Evolutionary conservation across 2,113 vertebrate genomes (phyloP).

Genomic region (Strix aluco): DNA sequence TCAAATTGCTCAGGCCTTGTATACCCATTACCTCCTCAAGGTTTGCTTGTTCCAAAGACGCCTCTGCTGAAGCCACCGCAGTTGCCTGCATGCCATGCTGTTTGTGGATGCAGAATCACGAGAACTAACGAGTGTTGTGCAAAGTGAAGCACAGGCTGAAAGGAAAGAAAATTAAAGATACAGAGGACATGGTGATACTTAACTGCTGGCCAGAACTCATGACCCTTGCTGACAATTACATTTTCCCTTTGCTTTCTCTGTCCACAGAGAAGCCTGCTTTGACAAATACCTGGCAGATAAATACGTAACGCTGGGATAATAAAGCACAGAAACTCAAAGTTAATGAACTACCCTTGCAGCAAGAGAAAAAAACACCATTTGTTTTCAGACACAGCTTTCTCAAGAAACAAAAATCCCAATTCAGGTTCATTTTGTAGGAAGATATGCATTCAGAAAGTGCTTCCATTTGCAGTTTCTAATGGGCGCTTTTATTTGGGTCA

Average conservation of each 20-base stretch:
- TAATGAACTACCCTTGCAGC: neutral
- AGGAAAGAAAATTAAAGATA: neutral
- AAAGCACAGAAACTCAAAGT: neutral
- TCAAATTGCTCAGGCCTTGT: neutral
- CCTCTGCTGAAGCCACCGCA: neutral
- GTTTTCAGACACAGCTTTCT: neutral
- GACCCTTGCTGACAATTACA: neutral
- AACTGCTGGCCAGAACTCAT: neutral
- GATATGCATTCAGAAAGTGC: neutral
- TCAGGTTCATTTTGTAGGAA: neutral
- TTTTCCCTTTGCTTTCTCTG: neutral
- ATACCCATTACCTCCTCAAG: neutral
- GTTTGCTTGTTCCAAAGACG: neutral
- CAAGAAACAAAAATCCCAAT: neutral
- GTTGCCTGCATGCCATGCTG: neutral
- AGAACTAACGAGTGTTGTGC: neutral
- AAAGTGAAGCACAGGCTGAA: neutral
- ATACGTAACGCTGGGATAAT: neutral
- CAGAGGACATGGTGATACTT: rapidly evolving
- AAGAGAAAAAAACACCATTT: neutral
- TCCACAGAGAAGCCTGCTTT: neutral
- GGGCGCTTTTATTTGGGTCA: neutral
- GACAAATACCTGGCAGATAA: neutral
- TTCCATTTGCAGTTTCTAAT: neutral
- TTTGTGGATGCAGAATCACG: neutral